A percentile compares a stretch with the other conserved stretches of the same genome.
These are phyloP conservation scores for Halcyon badia DNA, from an alignment of 2,797 vertebrate species.

Conservation along the genomic window DNA sequence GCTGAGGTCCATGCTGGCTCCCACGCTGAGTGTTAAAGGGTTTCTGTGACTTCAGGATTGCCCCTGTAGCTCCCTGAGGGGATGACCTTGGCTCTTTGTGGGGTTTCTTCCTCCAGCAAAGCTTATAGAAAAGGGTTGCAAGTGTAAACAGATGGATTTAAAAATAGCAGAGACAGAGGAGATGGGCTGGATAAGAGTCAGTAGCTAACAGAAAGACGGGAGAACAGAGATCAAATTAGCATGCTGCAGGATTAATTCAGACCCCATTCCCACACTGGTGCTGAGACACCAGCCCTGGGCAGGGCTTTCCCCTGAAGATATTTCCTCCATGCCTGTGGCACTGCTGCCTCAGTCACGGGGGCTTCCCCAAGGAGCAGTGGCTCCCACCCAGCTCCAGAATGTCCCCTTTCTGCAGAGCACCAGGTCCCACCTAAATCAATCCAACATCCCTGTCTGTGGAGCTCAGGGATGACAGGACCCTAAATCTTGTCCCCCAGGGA, in stretches of 20 bases:
- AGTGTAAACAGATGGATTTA: background rate
- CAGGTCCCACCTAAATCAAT: background rate
- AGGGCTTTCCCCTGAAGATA: background rate
- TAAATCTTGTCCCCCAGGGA: background rate
- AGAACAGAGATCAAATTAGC: background rate
- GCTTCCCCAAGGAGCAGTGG: accelerated
- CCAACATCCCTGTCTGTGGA: background rate
- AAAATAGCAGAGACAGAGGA: background rate
- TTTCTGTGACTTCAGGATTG: background rate
- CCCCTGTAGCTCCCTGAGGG: accelerated
- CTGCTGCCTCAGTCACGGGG: background rate
- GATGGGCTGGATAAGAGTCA: background rate
- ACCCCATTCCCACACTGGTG: accelerated
- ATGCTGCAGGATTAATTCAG: background rate
- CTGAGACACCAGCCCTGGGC: background rate
- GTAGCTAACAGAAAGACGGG: background rate
- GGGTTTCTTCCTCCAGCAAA: background rate
- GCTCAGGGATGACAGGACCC: background rate
- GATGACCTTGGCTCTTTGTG: accelerated
- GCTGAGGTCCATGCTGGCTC: background rate
- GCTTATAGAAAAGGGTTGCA: background rate
- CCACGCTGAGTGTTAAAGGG: accelerated
- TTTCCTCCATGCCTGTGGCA: background rate
- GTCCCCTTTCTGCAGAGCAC: background rate
- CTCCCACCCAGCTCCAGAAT: accelerated